A percentile compares a stretch with the other conserved stretches of the same genome.
Evolutionary conservation across 53 echinoderm and acorn worm genomes (phyloP).

Genomic region (Patiria pectinifera): DNA sequence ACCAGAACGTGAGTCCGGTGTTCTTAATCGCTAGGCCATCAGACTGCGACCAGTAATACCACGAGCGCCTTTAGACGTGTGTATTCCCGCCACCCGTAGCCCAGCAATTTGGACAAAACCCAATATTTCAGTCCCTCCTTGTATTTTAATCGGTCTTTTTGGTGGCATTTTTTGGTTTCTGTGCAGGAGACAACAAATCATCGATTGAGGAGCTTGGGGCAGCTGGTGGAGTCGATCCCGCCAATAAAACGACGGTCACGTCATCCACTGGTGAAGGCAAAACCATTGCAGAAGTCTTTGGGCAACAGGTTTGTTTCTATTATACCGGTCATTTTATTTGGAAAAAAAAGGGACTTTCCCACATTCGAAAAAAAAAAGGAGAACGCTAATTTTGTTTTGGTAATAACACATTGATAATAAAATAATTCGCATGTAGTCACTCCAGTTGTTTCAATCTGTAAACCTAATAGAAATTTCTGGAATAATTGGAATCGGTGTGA

Average conservation of each 20-base stretch:
- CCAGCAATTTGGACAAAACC: too few species aligned
- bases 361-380: neutral
- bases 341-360: neutral
- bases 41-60: too few species aligned
- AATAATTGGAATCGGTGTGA: too few species aligned
- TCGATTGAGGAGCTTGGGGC: neutral
- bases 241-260: neutral
- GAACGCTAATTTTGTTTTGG: too few species aligned
- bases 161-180: neutral
- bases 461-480: too few species aligned
- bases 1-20: too few species aligned
- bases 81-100: too few species aligned
- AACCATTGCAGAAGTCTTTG: conserved; percentile 35
- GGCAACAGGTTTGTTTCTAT: conserved; percentile 18
- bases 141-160: neutral
- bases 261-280: neutral
- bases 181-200: neutral
- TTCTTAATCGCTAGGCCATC: too few species aligned
- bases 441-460: too few species aligned
- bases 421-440: too few species aligned
- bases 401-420: too few species aligned
- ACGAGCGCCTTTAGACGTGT: too few species aligned
- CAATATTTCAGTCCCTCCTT: neutral
- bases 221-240: conserved; percentile 17
- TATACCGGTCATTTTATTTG: neutral